phyloP scores from a whole-genome alignment of 2,888 invertebrate species.

The Erannis defoliaria region DNA sequence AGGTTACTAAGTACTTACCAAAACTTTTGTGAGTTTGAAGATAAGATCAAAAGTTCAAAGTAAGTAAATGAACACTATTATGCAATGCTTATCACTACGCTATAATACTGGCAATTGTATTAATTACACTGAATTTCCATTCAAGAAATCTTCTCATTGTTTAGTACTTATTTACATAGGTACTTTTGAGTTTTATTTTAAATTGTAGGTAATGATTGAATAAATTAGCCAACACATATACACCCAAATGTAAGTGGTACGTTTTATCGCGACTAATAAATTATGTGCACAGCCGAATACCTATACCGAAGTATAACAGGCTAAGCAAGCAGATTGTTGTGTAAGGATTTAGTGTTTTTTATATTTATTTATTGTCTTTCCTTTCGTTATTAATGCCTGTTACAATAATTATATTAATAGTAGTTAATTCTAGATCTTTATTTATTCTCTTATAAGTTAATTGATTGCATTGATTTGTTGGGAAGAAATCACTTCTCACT shows the following conservation, averaged over 20 bases:
- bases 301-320: background rate
- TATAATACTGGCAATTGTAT: background rate
- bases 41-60: conserved; percentile 45
- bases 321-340: background rate
- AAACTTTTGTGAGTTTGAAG: conserved; percentile 29
- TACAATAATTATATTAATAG: too few species aligned
- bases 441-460: too few species aligned
- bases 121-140: background rate
- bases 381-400: background rate
- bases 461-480: background rate
- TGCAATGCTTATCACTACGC: conserved; percentile 34
- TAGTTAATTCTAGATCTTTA: too few species aligned
- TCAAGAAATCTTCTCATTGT: background rate
- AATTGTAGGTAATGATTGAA: background rate
- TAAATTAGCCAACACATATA: background rate
- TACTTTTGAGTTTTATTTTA: background rate
- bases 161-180: background rate
- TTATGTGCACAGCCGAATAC: background rate
- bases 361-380: too few species aligned
- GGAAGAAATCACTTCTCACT: background rate
- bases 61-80: conserved; percentile 46
- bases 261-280: background rate
- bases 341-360: background rate
- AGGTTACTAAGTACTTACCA: background rate
- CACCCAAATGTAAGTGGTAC: background rate